phyloP scores from a whole-genome alignment of 2,888 invertebrate species.

The Noctua janthe region DNA sequence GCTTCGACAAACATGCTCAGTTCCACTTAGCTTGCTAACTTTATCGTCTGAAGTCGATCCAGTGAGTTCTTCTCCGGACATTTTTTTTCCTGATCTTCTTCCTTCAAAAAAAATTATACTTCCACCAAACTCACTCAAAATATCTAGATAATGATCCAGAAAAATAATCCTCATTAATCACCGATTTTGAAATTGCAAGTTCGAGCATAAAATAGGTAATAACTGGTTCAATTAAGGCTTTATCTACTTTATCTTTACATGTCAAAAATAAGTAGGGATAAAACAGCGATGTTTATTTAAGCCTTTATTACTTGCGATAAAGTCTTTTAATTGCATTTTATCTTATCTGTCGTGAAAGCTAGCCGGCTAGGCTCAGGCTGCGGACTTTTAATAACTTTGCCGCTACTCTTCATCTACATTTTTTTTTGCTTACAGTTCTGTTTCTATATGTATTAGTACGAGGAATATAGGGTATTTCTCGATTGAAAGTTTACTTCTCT shows the following conservation, averaged over 20 bases:
- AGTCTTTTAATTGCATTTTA: constrained; percentile 36
- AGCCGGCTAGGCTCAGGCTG: not conserved
- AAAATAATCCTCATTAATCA: not conserved
- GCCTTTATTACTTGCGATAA: constrained; percentile 40
- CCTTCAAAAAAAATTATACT: not conserved
- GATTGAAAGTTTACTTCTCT: constrained; percentile 6
- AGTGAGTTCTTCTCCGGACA: not conserved
- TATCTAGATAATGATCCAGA: not conserved
- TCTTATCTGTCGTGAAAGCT: constrained; percentile 42
- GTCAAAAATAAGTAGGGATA: constrained; percentile 34
- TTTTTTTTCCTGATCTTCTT: not conserved
- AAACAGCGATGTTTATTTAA: constrained; percentile 22
- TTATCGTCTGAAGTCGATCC: not conserved
- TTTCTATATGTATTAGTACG: not conserved
- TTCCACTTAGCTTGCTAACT: not conserved
- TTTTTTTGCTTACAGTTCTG: not conserved
- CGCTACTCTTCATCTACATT: not conserved
- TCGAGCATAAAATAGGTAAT: constrained; percentile 15
- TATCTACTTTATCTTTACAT: constrained; percentile 13
- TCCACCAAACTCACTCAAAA: not conserved
- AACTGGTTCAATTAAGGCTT: constrained; percentile 14
- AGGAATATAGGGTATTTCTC: constrained; percentile 5
- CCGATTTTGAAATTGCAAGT: not conserved
- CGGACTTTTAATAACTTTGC: constrained; percentile 33
- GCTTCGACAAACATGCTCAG: not conserved